Percentiles rank a stretch among this genome's conserved stretches.
Conservation (phyloP, 2,888 invertebrate species). For the Limnephilus auricula region DNA sequence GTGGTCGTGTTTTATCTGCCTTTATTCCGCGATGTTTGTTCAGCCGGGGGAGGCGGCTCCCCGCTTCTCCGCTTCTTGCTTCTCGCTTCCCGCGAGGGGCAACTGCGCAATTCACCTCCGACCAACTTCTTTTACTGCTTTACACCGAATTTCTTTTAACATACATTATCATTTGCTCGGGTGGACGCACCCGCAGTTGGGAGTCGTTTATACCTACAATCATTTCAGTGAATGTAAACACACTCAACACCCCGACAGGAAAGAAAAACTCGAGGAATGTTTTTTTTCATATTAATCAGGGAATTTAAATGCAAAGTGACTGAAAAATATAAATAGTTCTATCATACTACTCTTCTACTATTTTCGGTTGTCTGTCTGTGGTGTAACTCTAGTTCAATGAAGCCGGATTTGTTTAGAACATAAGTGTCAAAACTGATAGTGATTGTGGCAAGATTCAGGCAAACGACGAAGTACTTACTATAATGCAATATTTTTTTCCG, state of each 20-base stretch:
- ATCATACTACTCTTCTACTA: no score
- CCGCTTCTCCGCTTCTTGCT: neutral
- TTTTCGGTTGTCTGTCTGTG: no score
- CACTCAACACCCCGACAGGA: neutral
- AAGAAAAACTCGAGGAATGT: neutral
- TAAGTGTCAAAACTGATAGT: no score
- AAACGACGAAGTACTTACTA: no score
- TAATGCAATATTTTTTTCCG: no score
- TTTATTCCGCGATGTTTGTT: slow-evolving; percentile 61
- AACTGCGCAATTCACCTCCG: slow-evolving; percentile 32
- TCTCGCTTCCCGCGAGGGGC: neutral
- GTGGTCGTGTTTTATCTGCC: slow-evolving; percentile 64
- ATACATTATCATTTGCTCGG: slow-evolving; percentile 59
- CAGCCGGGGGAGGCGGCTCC: slow-evolving; percentile 12
- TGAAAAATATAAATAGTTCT: neutral
- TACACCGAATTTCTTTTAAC: slow-evolving; percentile 58
- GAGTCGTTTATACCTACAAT: neutral
- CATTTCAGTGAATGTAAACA: neutral
- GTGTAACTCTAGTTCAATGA: no score
- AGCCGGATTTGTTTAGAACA: no score
- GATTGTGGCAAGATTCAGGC: no score
- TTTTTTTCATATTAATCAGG: neutral
- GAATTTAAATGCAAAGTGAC: neutral
- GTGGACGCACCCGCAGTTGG: slow-evolving; percentile 12
- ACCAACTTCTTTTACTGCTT: slow-evolving; percentile 47